Conservation (phyloP, 2,113 vertebrate species). For the Datnioides undecimradiatus region DNA sequence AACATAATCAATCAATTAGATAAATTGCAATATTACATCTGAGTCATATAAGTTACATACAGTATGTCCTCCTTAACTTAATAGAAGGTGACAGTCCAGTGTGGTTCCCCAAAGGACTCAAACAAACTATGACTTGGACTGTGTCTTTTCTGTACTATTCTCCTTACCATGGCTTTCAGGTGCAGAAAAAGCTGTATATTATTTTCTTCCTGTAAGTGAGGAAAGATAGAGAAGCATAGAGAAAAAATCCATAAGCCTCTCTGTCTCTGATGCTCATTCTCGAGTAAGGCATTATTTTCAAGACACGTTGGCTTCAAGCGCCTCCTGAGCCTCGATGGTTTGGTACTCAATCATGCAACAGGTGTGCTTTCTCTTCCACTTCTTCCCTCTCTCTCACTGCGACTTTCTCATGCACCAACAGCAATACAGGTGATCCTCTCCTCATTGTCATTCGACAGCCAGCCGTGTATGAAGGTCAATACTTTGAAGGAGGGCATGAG, state of each 20-base stretch:
- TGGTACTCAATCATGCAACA: slow-evolving; percentile 66
- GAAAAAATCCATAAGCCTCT: slow-evolving; percentile 39
- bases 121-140: background rate
- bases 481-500: slow-evolving; percentile 67
- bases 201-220: slow-evolving; percentile 1
- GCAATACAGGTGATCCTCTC: slow-evolving; percentile 63
- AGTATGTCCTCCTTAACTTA: background rate
- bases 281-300: slow-evolving; percentile 34
- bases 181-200: background rate
- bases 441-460: slow-evolving; percentile 73
- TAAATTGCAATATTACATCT: background rate
- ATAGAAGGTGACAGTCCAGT: background rate
- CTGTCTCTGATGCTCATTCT: slow-evolving; percentile 32
- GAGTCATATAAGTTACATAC: background rate
- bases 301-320: slow-evolving; percentile 5
- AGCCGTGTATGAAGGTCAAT: slow-evolving; percentile 77
- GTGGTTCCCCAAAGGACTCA: background rate
- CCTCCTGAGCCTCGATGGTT: slow-evolving; percentile 26
- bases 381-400: background rate
- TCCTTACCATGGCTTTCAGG: background rate
- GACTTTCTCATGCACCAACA: slow-evolving; percentile 44
- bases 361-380: slow-evolving; percentile 50
- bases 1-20: slow-evolving; percentile 8
- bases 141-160: slow-evolving; percentile 1
- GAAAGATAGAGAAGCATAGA: slow-evolving; percentile 11